phyloP scores from a whole-genome alignment of 2,888 invertebrate genomes.

The Lasioglossum morio region DNA sequence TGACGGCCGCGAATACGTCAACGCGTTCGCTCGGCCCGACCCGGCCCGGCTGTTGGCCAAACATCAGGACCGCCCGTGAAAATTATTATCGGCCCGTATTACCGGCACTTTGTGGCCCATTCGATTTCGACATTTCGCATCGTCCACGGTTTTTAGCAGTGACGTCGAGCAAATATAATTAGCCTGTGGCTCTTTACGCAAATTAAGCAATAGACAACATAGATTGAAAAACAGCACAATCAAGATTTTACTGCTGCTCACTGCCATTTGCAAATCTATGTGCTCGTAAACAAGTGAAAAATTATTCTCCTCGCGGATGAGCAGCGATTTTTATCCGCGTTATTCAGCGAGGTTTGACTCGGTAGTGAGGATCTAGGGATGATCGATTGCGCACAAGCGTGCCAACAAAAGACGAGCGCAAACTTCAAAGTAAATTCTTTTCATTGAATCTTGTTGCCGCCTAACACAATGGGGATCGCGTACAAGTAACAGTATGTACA shows the following conservation, averaged over 20 bases:
- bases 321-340: not conserved
- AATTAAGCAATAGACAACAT: no score
- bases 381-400: not conserved
- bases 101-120: not conserved
- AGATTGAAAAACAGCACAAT: no score
- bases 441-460: constrained; percentile 1
- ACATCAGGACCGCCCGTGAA: constrained; percentile 25
- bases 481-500: not conserved
- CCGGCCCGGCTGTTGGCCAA: not conserved
- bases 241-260: no score
- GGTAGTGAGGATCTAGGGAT: not conserved
- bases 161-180: not conserved
- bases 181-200: not conserved
- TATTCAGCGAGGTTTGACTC: not conserved
- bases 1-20: constrained; percentile 32
- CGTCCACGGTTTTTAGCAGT: not conserved
- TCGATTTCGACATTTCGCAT: not conserved
- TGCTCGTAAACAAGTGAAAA: not conserved
- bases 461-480: not conserved
- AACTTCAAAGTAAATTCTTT: not conserved
- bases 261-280: not conserved
- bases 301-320: not conserved
- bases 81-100: constrained; percentile 29
- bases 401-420: not conserved
- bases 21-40: not conserved